Base-by-base conservation (phyloP, 2,888 invertebrate species). In the Orthonychiurus folsomi region DNA sequence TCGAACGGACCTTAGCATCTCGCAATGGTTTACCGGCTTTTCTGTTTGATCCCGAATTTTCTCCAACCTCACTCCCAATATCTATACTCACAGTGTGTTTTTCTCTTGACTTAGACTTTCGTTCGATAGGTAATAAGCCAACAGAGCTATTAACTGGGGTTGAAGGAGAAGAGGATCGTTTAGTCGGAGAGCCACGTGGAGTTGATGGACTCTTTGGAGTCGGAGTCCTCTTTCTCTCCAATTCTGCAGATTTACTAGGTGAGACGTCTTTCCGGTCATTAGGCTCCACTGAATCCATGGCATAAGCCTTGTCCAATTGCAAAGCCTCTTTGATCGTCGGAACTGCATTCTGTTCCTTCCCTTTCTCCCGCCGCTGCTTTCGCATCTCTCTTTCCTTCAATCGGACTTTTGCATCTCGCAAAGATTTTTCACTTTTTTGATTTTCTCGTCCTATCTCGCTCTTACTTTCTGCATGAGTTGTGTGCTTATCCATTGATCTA, bases 301-400 rank as follows among this genome's bases (percentile, higher is more conserved):
- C n/a, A n/a, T n/a, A n/a, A n/a, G n/a, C n/a, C n/a, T n/a, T n/a
- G n/a, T n/a, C n/a, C n/a, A n/a, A n/a, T n/a, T n/a, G n/a, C n/a
- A n/a, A n/a, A n/a, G n/a, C n/a, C n/a, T n/a, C n/a, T n/a, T n/a
- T n/a, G n/a, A n/a, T n/a, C 28, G 52, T 61, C 12, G 66, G 62
- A n/a, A 56, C 63, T 21, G 37, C 25, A 55, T 66, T 66, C n/a
- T 66, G 60, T 56, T 64, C 60, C 50, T 18, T 18, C 1, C 26
- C 53, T 56, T 28, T 12, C 15, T 62, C 55, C 28, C 24, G 3
- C 2, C 25, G 26, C n/a, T n/a, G n/a, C 37, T 57, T 28, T 3
- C 28, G 37, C 3, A 3, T 47, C 58, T 50, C 28, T 55, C 26
- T 55, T 61, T 28, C 27, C 55, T 54, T 60, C 59, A 23, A 50